Conservation (phyloP, 2,888 invertebrate genomes). For the Limnephilus lunatus region DNA sequence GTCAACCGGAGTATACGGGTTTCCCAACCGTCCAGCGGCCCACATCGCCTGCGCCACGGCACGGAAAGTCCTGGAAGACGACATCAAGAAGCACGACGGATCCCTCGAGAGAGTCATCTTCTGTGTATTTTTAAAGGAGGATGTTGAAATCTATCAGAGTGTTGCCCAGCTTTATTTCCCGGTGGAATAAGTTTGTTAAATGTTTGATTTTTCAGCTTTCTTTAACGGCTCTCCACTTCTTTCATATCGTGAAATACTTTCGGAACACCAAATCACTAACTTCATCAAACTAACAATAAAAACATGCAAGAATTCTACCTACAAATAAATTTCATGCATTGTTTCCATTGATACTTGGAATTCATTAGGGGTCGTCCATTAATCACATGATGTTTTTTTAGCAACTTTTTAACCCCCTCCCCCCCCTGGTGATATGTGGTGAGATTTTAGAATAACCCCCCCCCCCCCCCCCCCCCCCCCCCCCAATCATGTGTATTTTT, state of each 20-base stretch:
- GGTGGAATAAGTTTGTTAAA: slow-evolving; percentile 69
- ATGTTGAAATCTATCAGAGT: slow-evolving; percentile 85
- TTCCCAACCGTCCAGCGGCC: slow-evolving; percentile 88
- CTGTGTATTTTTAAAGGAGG: slow-evolving; percentile 85
- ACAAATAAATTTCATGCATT: not conserved
- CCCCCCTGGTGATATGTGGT: too few relatives aligned
- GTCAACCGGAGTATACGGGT: slow-evolving; percentile 94
- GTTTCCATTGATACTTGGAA: too few relatives aligned
- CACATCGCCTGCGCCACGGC: slow-evolving; percentile 84
- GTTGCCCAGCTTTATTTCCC: slow-evolving; percentile 86
- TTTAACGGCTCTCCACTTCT: not conserved
- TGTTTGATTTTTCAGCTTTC: not conserved
- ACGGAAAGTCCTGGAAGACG: slow-evolving; percentile 79
- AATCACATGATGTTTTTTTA: too few relatives aligned
- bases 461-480: too few relatives aligned
- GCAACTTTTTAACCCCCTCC: too few relatives aligned
- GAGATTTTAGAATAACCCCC: too few relatives aligned
- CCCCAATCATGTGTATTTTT: too few relatives aligned
- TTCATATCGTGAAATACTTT: too few relatives aligned
- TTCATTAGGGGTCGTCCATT: too few relatives aligned
- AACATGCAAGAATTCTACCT: not conserved
- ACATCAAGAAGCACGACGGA: slow-evolving; percentile 69
- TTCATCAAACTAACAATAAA: not conserved
- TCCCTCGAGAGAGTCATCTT: slow-evolving; percentile 87
- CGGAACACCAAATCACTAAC: not conserved